A percentile compares a stretch with the other conserved stretches of the same genome.
These are phyloP conservation scores for Candidula unifasciata DNA, from an alignment of 2,888 invertebrate species.

Conservation along the genomic window DNA sequence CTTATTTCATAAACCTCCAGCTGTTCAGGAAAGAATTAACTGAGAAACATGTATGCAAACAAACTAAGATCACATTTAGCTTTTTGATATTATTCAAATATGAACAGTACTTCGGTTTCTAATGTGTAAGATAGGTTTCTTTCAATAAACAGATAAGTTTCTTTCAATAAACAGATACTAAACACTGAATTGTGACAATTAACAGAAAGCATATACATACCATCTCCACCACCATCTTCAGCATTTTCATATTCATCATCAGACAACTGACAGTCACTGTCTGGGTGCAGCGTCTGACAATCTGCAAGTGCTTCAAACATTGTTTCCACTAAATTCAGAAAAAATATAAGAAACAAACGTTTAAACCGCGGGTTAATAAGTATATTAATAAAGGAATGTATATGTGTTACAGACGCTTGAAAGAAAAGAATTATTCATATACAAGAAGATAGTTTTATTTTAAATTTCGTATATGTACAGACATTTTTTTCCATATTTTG, in stretches of 20 bases:
- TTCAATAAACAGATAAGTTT: background rate
- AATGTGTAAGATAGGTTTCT: background rate
- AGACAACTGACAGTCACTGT: slow-evolving; percentile 81
- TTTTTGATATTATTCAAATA: too few relatives aligned
- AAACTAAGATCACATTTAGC: too few relatives aligned
- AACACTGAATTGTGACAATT: background rate
- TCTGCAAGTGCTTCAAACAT: slow-evolving; percentile 87
- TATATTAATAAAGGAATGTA: background rate
- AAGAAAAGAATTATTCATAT: too few relatives aligned
- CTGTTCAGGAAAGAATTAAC: too few relatives aligned
- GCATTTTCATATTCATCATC: slow-evolving; percentile 59
- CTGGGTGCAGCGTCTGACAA: slow-evolving; percentile 89
- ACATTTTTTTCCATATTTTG: too few relatives aligned
- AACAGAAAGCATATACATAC: slow-evolving; percentile 6
- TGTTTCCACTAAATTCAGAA: slow-evolving; percentile 80
- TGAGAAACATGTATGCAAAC: too few relatives aligned
- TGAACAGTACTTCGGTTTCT: too few relatives aligned
- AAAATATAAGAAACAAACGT: slow-evolving; percentile 43
- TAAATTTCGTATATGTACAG: too few relatives aligned
- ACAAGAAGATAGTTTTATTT: too few relatives aligned
- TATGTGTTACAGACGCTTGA: too few relatives aligned
- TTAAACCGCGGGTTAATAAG: background rate
- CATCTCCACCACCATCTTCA: slow-evolving; percentile 43
- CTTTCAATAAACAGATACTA: background rate
- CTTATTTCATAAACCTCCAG: too few relatives aligned